Evolutionary conservation across 1,140 invertebrate species (phyloP), one percentile per base, ranked within the genome.

Genomic region (Phthorimaea operculella): DNA sequence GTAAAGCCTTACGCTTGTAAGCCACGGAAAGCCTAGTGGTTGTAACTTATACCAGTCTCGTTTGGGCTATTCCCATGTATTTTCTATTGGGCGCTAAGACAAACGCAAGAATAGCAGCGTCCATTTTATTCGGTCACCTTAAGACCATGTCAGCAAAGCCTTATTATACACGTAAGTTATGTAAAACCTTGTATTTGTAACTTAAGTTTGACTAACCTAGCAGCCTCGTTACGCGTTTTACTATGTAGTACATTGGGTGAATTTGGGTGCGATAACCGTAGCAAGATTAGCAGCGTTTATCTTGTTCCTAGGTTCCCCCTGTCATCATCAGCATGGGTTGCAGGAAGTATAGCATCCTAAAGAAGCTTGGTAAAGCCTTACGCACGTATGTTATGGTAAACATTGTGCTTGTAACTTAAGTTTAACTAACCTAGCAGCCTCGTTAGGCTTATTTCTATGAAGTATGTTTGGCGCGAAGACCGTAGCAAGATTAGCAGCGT

Each of bases 381-480:
- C n/a, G n/a, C n/a, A n/a, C n/a, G n/a, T n/a, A n/a, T n/a, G n/a
- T n/a, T n/a, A n/a, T n/a, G n/a, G n/a, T n/a, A n/a, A n/a, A n/a
- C n/a, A n/a, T n/a, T n/a, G n/a, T n/a, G n/a, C n/a, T n/a, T n/a
- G n/a, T n/a, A n/a, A n/a, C n/a, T n/a, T n/a, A n/a, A 4, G 21
- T 28, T 28, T 4, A 9, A 58, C 76, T 66, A 87, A 90, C 66
- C 91, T n/a, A n/a, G 89, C 86, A 17, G 87, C 74, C 57, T 90
- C 88, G 36, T 87, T 87, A 18, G 88, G 88, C 66, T 90, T 92
- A 57, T 92, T 88, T 56, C 88, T 91, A 67, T 96, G 94, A 45
- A 98, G 88, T 68, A 98, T 94, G 76, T 97, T 98, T 1, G 96
- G 96, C 1, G 96, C 96, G 81, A 98, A 96, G 17, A 98, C 89